Evolutionary conservation across 2,888 invertebrate genomes (phyloP).

Genomic region (Tachina lurida): DNA sequence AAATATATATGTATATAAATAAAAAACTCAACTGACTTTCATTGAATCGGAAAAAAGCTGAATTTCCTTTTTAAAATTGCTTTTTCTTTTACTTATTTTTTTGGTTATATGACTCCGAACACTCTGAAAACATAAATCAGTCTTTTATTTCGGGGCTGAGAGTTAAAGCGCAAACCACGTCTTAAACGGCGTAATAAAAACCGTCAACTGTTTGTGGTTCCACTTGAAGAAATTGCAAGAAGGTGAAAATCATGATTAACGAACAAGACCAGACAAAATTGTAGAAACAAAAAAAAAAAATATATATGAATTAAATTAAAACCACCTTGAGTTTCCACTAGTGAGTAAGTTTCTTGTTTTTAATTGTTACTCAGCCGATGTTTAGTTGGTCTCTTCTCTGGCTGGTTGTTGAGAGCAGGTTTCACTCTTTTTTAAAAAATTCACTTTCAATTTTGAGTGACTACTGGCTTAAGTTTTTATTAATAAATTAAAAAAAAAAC

Average conservation of each 20-base stretch:
- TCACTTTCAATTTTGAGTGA: slow-evolving; percentile 65
- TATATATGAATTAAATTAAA: slow-evolving; percentile 36
- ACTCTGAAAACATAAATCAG: slow-evolving; percentile 65
- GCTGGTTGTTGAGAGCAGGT: neutral
- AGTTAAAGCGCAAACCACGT: slow-evolving; percentile 72
- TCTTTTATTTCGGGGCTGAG: slow-evolving; percentile 42
- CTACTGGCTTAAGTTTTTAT: neutral
- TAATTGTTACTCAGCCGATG: slow-evolving; percentile 11
- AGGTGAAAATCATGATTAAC: slow-evolving; percentile 72
- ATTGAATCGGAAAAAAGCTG: slow-evolving; percentile 51
- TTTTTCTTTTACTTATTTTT: neutral
- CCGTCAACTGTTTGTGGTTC: slow-evolving; percentile 79
- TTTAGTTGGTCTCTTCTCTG: neutral
- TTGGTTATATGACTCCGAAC: slow-evolving; percentile 6
- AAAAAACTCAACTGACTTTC: slow-evolving; percentile 52
- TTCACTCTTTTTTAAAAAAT: slow-evolving; percentile 11
- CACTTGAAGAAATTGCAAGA: slow-evolving; percentile 79
- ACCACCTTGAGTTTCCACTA: slow-evolving; percentile 50
- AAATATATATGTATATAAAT: neutral
- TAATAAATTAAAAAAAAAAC: slow-evolving; percentile 7
- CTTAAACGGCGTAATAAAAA: slow-evolving; percentile 77
- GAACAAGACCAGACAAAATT: slow-evolving; percentile 34
- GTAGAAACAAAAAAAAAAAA: neutral
- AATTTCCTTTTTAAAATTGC: slow-evolving; percentile 55
- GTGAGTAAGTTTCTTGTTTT: slow-evolving; percentile 26